Conservation (phyloP, 2,888 invertebrate species). For the Drosophila colorata region DNA sequence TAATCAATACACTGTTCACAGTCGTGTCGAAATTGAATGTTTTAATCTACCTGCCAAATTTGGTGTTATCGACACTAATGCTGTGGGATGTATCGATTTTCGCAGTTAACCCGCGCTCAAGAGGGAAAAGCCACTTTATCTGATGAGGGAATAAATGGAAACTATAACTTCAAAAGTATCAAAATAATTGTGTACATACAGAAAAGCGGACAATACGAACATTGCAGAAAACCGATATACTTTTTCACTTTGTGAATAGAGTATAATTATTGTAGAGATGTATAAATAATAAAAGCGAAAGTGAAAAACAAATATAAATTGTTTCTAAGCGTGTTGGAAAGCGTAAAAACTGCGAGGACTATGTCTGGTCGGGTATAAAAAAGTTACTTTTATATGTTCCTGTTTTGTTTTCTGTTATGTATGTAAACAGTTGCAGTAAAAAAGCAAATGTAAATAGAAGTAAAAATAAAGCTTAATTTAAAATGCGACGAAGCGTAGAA, state of each 20-base stretch:
- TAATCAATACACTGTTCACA: slow-evolving; percentile 19
- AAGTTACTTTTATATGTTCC: slow-evolving; percentile 18
- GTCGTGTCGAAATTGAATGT: background rate
- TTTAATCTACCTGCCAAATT: no score
- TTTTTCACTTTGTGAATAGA: slow-evolving; percentile 2
- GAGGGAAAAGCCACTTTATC: no score
- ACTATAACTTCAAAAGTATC: no score
- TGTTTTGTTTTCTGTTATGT: slow-evolving; percentile 10
- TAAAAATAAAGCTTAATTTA: slow-evolving; percentile 80
- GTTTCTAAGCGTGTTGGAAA: slow-evolving; percentile 12
- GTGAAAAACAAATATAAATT: slow-evolving; percentile 65
- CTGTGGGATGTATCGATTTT: no score
- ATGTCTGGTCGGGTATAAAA: slow-evolving; percentile 52
- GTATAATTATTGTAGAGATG: slow-evolving; percentile 53
- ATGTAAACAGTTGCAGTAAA: slow-evolving; percentile 61
- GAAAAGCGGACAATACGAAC: no score
- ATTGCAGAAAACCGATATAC: background rate
- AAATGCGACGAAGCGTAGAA: slow-evolving; percentile 77
- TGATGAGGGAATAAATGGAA: no score
- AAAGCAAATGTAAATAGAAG: slow-evolving; percentile 74
- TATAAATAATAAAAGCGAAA: slow-evolving; percentile 70
- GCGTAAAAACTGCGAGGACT: slow-evolving; percentile 10
- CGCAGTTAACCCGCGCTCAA: no score
- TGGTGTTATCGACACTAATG: no score
- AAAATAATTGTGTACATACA: no score